These are phyloP conservation scores for Phania funesta DNA, from an alignment of 2,888 invertebrate genomes.

Conservation along the genomic window DNA sequence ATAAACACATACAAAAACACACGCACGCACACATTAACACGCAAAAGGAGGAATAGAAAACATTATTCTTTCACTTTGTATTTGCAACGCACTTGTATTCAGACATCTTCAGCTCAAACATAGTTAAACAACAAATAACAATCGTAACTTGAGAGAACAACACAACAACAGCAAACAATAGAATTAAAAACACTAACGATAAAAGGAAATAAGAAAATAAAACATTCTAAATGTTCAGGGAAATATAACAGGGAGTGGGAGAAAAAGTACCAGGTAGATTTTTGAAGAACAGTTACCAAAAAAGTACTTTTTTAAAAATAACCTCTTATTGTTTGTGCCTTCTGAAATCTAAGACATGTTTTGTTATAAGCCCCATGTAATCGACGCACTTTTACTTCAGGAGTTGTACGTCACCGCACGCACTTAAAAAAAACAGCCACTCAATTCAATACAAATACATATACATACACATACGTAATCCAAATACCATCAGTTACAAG, in stretches of 20 bases:
- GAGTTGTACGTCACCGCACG: neutral
- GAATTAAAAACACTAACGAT: neutral
- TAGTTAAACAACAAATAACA: constrained; percentile 38
- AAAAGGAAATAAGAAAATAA: neutral
- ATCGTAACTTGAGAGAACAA: constrained; percentile 34
- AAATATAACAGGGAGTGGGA: neutral
- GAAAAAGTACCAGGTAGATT: neutral
- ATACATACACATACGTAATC: neutral
- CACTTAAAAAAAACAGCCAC: neutral
- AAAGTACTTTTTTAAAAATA: neutral
- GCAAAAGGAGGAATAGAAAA: constrained; percentile 32
- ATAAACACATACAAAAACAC: constrained; percentile 7
- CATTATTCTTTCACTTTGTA: constrained; percentile 55
- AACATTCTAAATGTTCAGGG: neutral
- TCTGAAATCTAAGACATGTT: no score
- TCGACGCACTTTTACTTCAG: no score
- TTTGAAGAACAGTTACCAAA: neutral
- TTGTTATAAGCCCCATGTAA: no score
- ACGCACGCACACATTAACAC: neutral
- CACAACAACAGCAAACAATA: neutral
- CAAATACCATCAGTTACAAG: neutral
- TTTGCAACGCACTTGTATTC: constrained; percentile 56
- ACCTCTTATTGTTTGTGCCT: no score
- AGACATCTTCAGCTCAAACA: constrained; percentile 39
- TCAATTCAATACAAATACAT: neutral